Evolutionary conservation across 1,140 invertebrate genomes (phyloP), one percentile per base, ranked within the genome.

Genomic region (Nomia melanderi): DNA sequence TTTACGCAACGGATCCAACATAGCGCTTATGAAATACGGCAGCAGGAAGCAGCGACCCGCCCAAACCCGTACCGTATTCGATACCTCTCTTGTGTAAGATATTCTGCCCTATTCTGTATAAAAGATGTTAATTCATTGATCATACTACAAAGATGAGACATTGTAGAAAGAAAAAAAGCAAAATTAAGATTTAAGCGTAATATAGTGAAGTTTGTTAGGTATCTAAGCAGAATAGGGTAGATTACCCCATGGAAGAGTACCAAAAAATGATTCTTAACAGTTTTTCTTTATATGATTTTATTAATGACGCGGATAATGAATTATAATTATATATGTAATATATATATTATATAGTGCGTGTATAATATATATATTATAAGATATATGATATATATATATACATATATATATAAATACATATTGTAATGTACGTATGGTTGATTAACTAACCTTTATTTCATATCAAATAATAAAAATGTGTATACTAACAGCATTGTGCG

Each of bases 1-100:
- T 97, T 60, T 96, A 96, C 82, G 93, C 95, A 60, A 95, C 94
- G 60, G 94, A 95, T 90, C 91, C 93, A 54, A 93, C 93, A 92
- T 93, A 93, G 89, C 90, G 87, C 81, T 88, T 87, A 86, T 88
- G 86, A 88, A 89, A 86, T 47, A 82, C 56, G 64, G 39, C 67
- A 73, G 74, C 72, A 79, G 83, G 83, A 64, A 81, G 63, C 82
- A 85, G 82, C 72, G 77, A 77, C 80, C 64, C 75, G 67, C 67
- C 81, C 77, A 69, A 82, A 75, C 74, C 79, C 63, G 71, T 86
- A 78, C 82, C 71, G 41, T 80, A 86, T 79, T 86, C 77, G 47
- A 81, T 81, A 87, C 82, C 86, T 84, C 89, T 88, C 56, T 75
- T 86, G 47, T 82, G 77, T 78, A 85, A 84, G 77, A 82, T 85